Evolutionary conservation across 1,140 invertebrate genomes (phyloP).

Genomic region (Cydia splendana): DNA sequence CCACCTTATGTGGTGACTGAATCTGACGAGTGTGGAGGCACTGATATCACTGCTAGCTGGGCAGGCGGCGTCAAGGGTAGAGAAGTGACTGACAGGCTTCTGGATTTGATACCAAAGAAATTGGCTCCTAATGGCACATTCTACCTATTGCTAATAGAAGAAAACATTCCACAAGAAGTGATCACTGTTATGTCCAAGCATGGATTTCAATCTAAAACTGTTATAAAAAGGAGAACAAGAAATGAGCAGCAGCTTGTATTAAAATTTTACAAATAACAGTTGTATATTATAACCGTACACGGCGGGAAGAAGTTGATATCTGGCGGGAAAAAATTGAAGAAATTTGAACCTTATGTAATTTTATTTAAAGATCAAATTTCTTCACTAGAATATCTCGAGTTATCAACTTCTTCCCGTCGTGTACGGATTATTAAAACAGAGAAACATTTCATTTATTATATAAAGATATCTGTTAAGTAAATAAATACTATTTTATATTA

Average conservation of each 20-base stretch:
- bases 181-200: constrained; percentile 80
- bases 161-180: constrained; percentile 91
- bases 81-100: constrained; percentile 89
- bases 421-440: too few relatives aligned
- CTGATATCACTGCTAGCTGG: constrained; percentile 86
- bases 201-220: constrained; percentile 82
- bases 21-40: constrained; percentile 83
- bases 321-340: too few relatives aligned
- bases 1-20: constrained; percentile 98
- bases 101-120: constrained; percentile 84
- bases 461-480: constrained; percentile 33
- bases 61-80: constrained; percentile 91
- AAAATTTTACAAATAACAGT: constrained; percentile 75
- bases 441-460: constrained; percentile 47
- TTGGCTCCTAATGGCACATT: constrained; percentile 87
- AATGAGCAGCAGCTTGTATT: constrained; percentile 86
- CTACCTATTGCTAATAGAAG: constrained; percentile 92
- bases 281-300: constrained; percentile 40
- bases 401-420: too few relatives aligned
- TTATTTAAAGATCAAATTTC: too few relatives aligned
- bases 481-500: constrained; percentile 45
- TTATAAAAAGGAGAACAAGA: constrained; percentile 85
- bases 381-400: too few relatives aligned
- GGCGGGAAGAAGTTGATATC: too few relatives aligned
- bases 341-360: too few relatives aligned